A percentile compares a stretch with the other conserved stretches of the same genome.
Conservation (phyloP, 2,113 vertebrate genomes). For the Macrotus californicus region DNA sequence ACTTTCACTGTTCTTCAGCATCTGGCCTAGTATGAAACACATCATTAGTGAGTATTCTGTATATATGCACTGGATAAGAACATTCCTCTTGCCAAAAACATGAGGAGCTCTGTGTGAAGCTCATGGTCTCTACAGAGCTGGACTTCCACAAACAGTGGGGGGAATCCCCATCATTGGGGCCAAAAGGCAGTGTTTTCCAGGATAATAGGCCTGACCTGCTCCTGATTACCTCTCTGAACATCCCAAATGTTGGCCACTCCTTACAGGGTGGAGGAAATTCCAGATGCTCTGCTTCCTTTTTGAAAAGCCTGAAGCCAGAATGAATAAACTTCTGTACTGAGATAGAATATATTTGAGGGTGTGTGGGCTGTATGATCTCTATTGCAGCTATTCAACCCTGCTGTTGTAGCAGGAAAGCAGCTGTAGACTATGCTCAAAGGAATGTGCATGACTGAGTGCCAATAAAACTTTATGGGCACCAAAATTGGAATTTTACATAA, state of each 20-base stretch:
- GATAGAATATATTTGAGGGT: background rate
- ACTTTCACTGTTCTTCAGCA: background rate
- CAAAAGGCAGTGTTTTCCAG: background rate
- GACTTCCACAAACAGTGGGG: background rate
- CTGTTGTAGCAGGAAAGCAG: background rate
- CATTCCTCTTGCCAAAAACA: background rate
- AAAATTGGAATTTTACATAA: background rate
- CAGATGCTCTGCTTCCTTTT: background rate
- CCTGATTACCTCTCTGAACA: background rate
- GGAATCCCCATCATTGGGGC: background rate
- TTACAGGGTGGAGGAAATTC: background rate
- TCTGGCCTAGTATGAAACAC: background rate
- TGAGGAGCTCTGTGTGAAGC: background rate
- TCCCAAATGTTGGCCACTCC: background rate
- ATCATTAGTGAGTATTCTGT: background rate
- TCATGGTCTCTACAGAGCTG: background rate
- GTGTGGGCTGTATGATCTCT: background rate
- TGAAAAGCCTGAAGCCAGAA: background rate
- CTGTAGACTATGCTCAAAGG: background rate
- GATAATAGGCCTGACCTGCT: background rate
- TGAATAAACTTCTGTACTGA: background rate
- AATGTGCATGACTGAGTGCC: background rate
- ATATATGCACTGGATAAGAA: background rate
- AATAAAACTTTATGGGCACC: background rate
- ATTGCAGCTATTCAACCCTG: background rate